Evolutionary conservation across 2,888 invertebrate species (phyloP).

Genomic region (Malthinus seriepunctatus): DNA sequence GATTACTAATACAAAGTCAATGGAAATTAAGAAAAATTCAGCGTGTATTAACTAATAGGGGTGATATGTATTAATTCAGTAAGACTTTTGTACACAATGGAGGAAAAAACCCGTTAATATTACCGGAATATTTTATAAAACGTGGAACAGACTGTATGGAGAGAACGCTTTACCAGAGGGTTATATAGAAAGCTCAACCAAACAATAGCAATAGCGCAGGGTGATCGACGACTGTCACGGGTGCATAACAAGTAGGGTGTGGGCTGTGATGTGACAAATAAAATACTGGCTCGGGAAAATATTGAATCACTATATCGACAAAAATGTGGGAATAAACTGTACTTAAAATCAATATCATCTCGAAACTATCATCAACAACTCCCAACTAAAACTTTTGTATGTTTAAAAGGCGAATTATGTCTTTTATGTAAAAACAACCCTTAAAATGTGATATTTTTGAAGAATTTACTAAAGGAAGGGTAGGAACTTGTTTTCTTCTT

Average conservation of each 20-base stretch:
- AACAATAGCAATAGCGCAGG: slow-evolving; percentile 40
- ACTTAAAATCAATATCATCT: too few relatives aligned
- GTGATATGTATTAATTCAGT: slow-evolving; percentile 3
- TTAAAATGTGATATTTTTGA: too few relatives aligned
- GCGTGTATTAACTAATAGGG: not conserved
- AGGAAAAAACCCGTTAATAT: slow-evolving; percentile 18
- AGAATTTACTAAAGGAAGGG: too few relatives aligned
- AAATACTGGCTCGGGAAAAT: slow-evolving; percentile 30
- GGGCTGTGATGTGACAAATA: slow-evolving; percentile 40
- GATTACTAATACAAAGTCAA: too few relatives aligned
- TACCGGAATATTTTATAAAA: slow-evolving; percentile 16
- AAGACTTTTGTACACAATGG: slow-evolving; percentile 5
- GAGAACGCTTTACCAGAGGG: slow-evolving; percentile 21
- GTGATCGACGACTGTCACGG: slow-evolving; percentile 44
- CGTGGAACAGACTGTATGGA: slow-evolving; percentile 21
- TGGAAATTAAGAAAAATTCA: too few relatives aligned
- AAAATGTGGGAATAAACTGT: slow-evolving; percentile 4
- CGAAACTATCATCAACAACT: too few relatives aligned
- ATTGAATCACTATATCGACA: slow-evolving; percentile 5
- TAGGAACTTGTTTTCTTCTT: too few relatives aligned
- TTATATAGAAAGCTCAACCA: slow-evolving; percentile 33
- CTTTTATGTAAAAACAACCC: too few relatives aligned
- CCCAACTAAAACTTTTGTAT: too few relatives aligned
- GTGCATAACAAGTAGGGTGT: slow-evolving; percentile 40
- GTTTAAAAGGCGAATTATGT: too few relatives aligned